Conservation (phyloP, 2,113 vertebrate species). For the Ciconia boyciana region DNA sequence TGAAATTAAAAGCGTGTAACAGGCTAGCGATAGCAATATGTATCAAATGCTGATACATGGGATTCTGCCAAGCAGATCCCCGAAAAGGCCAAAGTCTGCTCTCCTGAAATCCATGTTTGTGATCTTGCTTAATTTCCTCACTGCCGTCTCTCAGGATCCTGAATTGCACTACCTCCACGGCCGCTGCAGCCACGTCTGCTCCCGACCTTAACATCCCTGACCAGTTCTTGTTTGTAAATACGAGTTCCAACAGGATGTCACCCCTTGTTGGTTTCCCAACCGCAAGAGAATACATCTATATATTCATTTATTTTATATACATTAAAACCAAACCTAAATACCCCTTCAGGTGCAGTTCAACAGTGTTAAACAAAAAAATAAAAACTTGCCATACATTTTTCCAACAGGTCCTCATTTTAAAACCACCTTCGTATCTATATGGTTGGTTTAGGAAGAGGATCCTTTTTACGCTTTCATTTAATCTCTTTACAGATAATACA, state of each 20-base stretch:
- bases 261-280: background rate
- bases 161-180: background rate
- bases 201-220: background rate
- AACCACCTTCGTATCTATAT: background rate
- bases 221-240: background rate
- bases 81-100: background rate
- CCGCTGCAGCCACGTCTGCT: background rate
- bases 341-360: background rate
- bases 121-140: background rate
- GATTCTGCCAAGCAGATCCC: background rate
- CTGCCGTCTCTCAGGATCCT: background rate
- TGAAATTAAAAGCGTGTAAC: background rate
- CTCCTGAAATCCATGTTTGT: background rate
- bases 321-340: background rate
- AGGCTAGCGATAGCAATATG: background rate
- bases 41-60: background rate
- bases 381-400: background rate
- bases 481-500: background rate
- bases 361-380: background rate
- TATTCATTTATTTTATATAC: background rate
- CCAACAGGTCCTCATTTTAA: background rate
- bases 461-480: background rate
- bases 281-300: background rate
- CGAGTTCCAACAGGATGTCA: background rate
- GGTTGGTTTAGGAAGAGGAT: background rate